These are phyloP conservation scores for Tanypteryx hageni DNA, from an alignment of 2,888 invertebrate species.

Conservation along the genomic window DNA sequence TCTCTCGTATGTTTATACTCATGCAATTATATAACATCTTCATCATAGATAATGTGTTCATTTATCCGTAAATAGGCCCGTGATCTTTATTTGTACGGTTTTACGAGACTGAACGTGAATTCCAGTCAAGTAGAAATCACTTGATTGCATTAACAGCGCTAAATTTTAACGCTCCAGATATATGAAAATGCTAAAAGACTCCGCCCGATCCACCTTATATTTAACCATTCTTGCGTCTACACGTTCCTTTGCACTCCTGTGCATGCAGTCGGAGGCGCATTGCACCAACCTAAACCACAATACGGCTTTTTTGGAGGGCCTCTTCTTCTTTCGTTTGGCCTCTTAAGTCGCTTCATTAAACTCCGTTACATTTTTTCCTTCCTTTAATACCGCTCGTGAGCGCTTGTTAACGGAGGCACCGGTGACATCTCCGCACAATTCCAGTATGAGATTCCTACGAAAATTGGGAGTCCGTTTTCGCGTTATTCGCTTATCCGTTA, in stretches of 20 bases:
- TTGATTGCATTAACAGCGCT: too few species aligned
- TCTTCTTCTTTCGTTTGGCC: neutral
- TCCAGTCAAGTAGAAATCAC: too few species aligned
- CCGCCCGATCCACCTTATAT: too few species aligned
- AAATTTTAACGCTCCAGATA: too few species aligned
- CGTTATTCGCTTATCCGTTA: neutral
- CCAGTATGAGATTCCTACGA: neutral
- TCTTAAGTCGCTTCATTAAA: constrained; percentile 15
- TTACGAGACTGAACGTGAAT: too few species aligned
- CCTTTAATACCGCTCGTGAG: neutral
- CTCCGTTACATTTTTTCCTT: constrained; percentile 18
- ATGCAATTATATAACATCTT: too few species aligned
- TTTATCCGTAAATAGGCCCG: too few species aligned
- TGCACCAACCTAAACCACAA: constrained; percentile 18
- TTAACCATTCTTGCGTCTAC: neutral
- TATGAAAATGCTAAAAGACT: too few species aligned
- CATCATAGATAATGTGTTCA: too few species aligned
- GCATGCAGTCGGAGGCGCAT: neutral
- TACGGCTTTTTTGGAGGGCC: neutral
- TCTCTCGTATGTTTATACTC: too few species aligned
- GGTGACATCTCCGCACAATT: neutral
- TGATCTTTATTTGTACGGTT: neutral
- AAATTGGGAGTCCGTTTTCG: neutral
- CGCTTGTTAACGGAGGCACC: constrained; percentile 3
- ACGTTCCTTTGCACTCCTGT: neutral